Percentiles rank a stretch among this genome's conserved stretches.
phyloP scores from a whole-genome alignment of 2,113 vertebrate genomes.

The Sylvietta virens region DNA sequence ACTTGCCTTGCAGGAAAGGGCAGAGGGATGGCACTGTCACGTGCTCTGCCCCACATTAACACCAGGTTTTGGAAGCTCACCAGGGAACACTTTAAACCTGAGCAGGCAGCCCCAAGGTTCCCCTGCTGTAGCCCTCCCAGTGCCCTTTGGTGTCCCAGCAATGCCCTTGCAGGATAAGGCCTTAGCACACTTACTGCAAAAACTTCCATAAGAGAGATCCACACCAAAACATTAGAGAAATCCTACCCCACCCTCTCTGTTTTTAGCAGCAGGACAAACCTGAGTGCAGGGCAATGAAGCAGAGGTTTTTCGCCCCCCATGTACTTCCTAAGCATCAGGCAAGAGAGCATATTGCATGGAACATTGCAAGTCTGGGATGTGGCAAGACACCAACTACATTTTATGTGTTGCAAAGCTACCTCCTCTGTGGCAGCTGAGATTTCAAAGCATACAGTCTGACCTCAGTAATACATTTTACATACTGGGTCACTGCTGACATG shows the following conservation, averaged over 20 bases:
- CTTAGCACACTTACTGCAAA: neutral
- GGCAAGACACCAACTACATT: constrained; percentile 9
- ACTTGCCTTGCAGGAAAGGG: neutral
- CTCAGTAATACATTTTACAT: neutral
- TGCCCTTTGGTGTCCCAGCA: neutral
- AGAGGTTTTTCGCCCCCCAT: neutral
- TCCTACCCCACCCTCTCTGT: neutral
- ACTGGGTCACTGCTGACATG: neutral
- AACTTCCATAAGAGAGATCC: neutral
- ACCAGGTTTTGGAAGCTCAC: neutral
- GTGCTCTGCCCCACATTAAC: neutral
- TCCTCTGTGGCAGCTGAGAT: constrained; percentile 24
- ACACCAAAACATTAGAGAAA: neutral
- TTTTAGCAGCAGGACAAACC: neutral
- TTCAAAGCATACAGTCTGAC: neutral
- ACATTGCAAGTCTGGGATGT: constrained; percentile 40
- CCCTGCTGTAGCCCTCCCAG: rapidly evolving
- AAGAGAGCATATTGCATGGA: neutral
- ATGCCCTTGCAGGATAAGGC: rapidly evolving
- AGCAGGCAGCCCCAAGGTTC: neutral
- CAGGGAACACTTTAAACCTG: neutral
- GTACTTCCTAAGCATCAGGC: neutral
- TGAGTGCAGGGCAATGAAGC: neutral
- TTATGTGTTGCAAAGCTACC: constrained; percentile 16
- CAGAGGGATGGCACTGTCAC: too few species aligned